phyloP scores from a whole-genome alignment of 2,888 invertebrate genomes.

The Seira musarum region DNA sequence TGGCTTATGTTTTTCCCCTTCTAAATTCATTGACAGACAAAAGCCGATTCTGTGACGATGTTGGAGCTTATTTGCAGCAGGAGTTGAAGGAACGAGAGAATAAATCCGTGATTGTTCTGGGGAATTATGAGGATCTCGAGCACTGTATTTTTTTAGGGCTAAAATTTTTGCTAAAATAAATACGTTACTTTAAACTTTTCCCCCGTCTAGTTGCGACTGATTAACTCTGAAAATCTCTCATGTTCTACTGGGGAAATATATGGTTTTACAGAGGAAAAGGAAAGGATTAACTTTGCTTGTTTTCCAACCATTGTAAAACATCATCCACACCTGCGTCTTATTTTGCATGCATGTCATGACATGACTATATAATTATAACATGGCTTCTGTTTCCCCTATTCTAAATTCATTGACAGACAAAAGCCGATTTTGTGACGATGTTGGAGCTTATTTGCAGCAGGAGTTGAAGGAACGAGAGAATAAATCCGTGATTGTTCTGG shows the following conservation, averaged over 20 bases:
- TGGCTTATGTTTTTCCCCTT: neutral
- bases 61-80: constrained; percentile 65
- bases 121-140: constrained; percentile 65
- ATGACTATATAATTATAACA: neutral
- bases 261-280: too few relatives aligned
- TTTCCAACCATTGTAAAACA: too few relatives aligned
- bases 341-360: too few relatives aligned
- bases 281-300: too few relatives aligned
- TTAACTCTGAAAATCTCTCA: too few relatives aligned
- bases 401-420: constrained; percentile 53
- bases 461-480: constrained; percentile 56
- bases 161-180: too few relatives aligned
- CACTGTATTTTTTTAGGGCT: too few relatives aligned
- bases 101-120: constrained; percentile 63
- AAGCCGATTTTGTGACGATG: constrained; percentile 68
- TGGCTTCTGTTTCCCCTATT: neutral
- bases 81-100: constrained; percentile 56
- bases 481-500: constrained; percentile 63
- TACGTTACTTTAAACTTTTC: too few relatives aligned
- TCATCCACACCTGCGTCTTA: too few relatives aligned
- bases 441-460: constrained; percentile 65
- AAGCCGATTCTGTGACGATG: constrained; percentile 68
- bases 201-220: too few relatives aligned
- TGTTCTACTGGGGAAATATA: too few relatives aligned
- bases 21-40: constrained; percentile 53